Conservation (phyloP, 2,113 vertebrate genomes). For the Octodon degus region DNA sequence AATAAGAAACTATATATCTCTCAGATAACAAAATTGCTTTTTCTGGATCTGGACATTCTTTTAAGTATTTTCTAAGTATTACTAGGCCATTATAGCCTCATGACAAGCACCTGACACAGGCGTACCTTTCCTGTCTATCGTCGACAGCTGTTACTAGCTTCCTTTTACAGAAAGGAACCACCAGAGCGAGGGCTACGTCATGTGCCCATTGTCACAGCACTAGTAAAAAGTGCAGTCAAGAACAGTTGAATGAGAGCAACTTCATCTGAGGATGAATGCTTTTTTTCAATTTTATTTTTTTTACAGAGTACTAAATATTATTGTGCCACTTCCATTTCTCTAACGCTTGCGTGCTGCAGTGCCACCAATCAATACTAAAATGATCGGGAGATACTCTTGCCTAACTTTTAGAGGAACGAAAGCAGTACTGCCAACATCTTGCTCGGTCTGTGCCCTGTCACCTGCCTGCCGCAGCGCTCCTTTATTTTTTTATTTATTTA, state of each 20-base stretch:
- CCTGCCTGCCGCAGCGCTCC: conserved; percentile 15
- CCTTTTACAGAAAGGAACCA: conserved; percentile 12
- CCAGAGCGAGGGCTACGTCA: not conserved
- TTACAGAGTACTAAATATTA: not conserved
- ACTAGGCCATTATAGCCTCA: not conserved
- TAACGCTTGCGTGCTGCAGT: not conserved
- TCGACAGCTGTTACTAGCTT: not conserved
- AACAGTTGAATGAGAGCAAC: not conserved
- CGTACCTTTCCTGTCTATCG: not conserved
- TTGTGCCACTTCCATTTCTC: not conserved
- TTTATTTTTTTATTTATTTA: not conserved
- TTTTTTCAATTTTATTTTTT: not conserved
- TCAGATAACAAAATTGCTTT: not conserved
- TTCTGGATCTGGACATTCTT: not conserved
- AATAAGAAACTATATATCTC: not conserved
- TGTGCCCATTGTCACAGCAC: not conserved
- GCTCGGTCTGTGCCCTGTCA: not conserved
- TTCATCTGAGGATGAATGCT: too few relatives aligned
- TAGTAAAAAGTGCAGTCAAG: not conserved
- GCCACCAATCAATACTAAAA: conserved; percentile 3
- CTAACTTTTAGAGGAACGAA: conserved; percentile 9
- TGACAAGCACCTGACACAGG: not conserved
- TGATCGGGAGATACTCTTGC: conserved; percentile 5
- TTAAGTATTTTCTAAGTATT: not conserved
- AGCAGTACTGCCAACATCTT: not conserved